Evolutionary conservation across 2,888 invertebrate genomes (phyloP), one percentile per base, ranked within the genome.

Genomic region (Drosophila falleni): DNA sequence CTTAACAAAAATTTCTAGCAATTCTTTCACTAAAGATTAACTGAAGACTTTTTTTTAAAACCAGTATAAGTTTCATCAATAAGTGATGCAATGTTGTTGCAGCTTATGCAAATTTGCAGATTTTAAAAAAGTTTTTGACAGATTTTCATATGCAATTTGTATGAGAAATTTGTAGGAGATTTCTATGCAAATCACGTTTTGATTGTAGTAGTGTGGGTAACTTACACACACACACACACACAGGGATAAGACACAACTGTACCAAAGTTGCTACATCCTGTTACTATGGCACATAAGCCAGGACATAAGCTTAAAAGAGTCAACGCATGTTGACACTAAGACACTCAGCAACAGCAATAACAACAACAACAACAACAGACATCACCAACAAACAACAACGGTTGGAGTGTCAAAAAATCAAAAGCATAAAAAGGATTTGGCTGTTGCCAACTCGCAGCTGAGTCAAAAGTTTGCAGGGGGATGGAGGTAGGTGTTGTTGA

Each of bases 371-470:
- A 54, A 37, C 62, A 59, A 31, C 49, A 71, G 51, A 49, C 56
- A 69, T 68, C 64, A 72, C 78, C 78, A 78, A 73, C 78, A 76
- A 78, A 75, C 72, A 75, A 67, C 74, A 81, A 74, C 73, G 76
- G 67, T 74, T 66, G 71, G 81, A 86, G 84, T 89, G 79, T 84
- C 87, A 86, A 87, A 87, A 89, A 90, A 89, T 89, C 89, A 90
- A 89, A 89, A 89, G 80, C 86, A 88, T 86, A 87, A 87, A 85
- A 87, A 87, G 89, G 87, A 85, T 87, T 87, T 89, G 67, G 74
- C 80, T 87, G 87, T 87, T 89, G 87, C 87, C 87, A 86, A 86
- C 80, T 74, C 75, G 60, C 74, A 77, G 67, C 76, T 70, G 65
- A 59, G 63, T 59, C 54, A 44, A 44, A 49, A 60, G 46, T 55